These are phyloP conservation scores for Pantherophis guttatus DNA, from an alignment of 2,113 vertebrate genomes.

Conservation along the genomic window DNA sequence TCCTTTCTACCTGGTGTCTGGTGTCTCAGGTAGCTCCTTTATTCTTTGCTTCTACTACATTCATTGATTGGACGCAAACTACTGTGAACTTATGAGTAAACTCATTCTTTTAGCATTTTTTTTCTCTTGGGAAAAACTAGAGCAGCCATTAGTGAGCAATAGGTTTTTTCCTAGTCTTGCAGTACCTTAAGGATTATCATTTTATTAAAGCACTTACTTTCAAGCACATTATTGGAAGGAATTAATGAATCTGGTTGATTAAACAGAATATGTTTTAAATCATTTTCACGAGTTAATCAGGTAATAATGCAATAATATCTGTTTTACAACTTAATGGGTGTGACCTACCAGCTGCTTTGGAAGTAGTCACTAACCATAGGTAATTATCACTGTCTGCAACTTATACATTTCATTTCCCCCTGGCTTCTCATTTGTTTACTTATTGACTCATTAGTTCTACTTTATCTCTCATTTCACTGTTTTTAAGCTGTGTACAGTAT, in stretches of 20 bases:
- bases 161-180: neutral
- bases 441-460: neutral
- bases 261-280: neutral
- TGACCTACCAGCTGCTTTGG: neutral
- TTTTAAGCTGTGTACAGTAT: neutral
- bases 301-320: neutral
- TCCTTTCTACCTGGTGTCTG: neutral
- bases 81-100: neutral
- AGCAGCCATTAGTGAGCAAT: neutral
- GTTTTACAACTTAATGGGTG: neutral
- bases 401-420: neutral
- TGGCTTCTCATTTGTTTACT: neutral
- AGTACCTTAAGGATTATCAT: neutral
- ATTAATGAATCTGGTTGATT: neutral
- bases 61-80: neutral
- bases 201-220: neutral
- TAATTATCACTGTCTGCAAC: neutral
- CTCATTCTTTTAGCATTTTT: neutral
- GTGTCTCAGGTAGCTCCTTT: neutral
- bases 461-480: neutral
- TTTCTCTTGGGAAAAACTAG: neutral
- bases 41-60: neutral
- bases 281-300: neutral
- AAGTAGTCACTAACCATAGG: neutral
- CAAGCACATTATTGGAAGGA: neutral